Conservation (phyloP, 2,113 vertebrate species). For the Empidonax traillii region DNA sequence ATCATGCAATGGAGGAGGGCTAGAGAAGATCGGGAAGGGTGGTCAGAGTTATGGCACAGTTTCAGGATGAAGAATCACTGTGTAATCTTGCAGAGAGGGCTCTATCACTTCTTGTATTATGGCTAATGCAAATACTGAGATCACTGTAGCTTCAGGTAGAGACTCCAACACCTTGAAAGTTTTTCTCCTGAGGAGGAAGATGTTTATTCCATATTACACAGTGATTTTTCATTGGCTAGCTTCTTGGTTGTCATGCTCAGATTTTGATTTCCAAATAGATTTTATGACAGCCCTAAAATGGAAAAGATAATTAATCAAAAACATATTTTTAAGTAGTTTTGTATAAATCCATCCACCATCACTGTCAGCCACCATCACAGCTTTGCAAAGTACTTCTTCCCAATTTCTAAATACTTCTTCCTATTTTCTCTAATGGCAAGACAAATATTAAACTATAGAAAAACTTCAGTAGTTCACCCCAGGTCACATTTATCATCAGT, state of each 20-base stretch:
- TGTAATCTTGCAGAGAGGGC: not conserved
- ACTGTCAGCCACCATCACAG: not conserved
- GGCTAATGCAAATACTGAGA: not conserved
- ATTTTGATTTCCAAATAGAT: slow-evolving; percentile 46
- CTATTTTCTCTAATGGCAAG: not conserved
- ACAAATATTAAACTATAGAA: not conserved
- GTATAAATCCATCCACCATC: not conserved
- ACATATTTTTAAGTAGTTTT: not conserved
- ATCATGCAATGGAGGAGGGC: not conserved
- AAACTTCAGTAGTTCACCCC: not conserved
- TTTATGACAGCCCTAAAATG: slow-evolving; percentile 44
- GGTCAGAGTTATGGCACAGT: not conserved
- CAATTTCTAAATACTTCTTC: not conserved
- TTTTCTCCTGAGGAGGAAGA: not conserved
- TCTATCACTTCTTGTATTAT: not conserved
- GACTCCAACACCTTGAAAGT: not conserved
- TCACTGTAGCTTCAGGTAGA: not conserved
- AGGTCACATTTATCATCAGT: not conserved
- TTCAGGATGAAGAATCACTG: not conserved
- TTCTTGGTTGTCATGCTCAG: not conserved
- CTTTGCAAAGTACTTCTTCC: not conserved
- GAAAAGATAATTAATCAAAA: slow-evolving; percentile 5
- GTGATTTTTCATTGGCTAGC: not conserved
- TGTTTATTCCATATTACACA: not conserved
- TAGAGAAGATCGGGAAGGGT: not conserved